Evolutionary conservation across 2,888 invertebrate genomes (phyloP).

Genomic region (Xestia ashworthii): DNA sequence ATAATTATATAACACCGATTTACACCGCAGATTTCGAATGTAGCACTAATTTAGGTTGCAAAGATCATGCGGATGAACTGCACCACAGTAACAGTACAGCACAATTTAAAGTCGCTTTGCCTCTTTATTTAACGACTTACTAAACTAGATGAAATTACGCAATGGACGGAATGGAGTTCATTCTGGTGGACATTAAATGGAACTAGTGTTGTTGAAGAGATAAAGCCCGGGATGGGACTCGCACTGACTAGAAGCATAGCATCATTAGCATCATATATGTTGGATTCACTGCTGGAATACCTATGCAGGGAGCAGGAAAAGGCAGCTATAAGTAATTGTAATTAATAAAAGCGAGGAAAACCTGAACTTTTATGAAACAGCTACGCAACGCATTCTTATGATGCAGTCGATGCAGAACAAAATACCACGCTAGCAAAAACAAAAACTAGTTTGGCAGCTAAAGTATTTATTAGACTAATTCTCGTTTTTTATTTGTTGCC

Average conservation of each 20-base stretch:
- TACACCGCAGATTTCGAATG: constrained; percentile 11
- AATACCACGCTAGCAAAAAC: neutral
- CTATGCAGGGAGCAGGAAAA: neutral
- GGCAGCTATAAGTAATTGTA: neutral
- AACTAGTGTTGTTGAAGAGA: neutral
- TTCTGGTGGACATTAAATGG: constrained; percentile 1
- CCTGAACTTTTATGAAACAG: too few relatives aligned
- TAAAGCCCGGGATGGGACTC: neutral
- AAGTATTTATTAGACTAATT: neutral
- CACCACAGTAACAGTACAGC: neutral
- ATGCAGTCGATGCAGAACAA: neutral
- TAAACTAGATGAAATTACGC: constrained; percentile 8
- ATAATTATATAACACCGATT: too few relatives aligned
- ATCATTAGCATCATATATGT: neutral
- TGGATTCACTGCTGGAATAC: neutral
- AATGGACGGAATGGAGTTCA: neutral
- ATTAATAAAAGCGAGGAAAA: too few relatives aligned
- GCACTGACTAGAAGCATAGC: neutral
- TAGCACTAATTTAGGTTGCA: constrained; percentile 1
- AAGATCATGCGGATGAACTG: constrained; percentile 8
- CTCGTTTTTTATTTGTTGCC: neutral
- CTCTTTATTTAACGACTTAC: constrained; percentile 15
- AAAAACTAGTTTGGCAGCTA: neutral
- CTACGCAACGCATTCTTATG: neutral
- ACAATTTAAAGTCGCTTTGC: neutral